Evolutionary conservation across 2,113 vertebrate genomes (phyloP).

Genomic region (Elgaria multicarinata): DNA sequence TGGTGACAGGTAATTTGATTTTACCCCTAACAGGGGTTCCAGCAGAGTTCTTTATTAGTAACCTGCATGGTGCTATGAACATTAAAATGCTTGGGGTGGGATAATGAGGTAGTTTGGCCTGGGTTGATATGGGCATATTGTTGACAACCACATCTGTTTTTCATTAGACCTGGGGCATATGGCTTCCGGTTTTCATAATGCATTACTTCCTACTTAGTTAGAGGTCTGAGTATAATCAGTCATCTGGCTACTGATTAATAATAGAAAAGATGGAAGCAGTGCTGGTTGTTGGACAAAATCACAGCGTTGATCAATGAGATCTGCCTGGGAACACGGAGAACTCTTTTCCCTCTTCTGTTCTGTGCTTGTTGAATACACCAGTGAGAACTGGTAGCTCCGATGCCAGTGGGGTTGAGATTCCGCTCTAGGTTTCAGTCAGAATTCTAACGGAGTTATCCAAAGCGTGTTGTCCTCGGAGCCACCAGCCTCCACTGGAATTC

Average conservation of each 20-base stretch:
- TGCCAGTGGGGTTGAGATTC: too few relatives aligned
- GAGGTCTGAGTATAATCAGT: neutral
- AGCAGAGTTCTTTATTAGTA: neutral
- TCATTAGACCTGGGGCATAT: slow-evolving; percentile 4
- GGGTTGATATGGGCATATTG: neutral
- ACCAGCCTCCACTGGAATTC: too few relatives aligned
- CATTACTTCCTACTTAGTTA: neutral
- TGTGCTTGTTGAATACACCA: neutral
- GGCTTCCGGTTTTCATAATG: neutral
- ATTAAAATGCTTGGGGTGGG: neutral
- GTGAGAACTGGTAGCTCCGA: too few relatives aligned
- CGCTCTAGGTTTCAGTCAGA: too few relatives aligned
- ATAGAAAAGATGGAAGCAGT: slow-evolving; percentile 2
- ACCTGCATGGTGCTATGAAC: neutral
- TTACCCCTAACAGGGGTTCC: neutral
- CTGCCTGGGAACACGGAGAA: neutral
- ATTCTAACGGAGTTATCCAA: too few relatives aligned
- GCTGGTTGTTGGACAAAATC: neutral
- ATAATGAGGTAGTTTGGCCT: neutral
- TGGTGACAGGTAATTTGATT: neutral
- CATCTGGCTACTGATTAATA: slow-evolving; percentile 10
- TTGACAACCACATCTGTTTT: slow-evolving; percentile 9
- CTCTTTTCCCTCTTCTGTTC: neutral
- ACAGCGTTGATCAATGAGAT: neutral
- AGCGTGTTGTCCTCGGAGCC: too few relatives aligned